Conservation (phyloP, 1,140 invertebrate genomes). For the Drosophila virilis region DNA sequence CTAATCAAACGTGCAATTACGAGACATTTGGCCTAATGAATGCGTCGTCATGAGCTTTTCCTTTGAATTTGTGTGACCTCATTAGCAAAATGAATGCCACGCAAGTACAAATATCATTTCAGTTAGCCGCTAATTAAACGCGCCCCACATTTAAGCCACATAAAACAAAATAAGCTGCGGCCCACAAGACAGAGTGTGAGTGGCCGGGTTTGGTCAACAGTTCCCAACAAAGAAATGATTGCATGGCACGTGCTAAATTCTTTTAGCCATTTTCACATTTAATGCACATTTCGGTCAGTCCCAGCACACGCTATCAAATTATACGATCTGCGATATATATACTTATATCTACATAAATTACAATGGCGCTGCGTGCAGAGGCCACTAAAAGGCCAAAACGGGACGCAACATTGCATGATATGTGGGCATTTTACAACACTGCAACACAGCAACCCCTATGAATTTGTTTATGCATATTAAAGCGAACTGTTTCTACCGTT, state of each 20-base stretch:
- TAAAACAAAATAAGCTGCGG: conserved; percentile 14
- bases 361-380: conserved; percentile 27
- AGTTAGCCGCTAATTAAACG: conserved; percentile 47
- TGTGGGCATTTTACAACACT: conserved; percentile 52
- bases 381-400: conserved; percentile 37
- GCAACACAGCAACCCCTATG: conserved; percentile 2
- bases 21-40: conserved; percentile 27
- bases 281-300: conserved; percentile 58
- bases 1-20: conserved; percentile 3
- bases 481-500: background rate
- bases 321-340: conserved; percentile 60
- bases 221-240: conserved; percentile 51
- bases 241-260: conserved; percentile 73
- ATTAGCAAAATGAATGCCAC: conserved; percentile 40
- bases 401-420: conserved; percentile 62
- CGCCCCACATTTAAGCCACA: conserved; percentile 17
- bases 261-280: conserved; percentile 51
- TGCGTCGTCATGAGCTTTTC: conserved; percentile 13
- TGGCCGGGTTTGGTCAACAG: background rate
- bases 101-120: conserved; percentile 35
- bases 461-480: background rate
- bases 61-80: conserved; percentile 26
- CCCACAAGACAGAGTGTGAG: too few relatives aligned
- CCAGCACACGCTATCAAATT: conserved; percentile 62
- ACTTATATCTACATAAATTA: conserved; percentile 52